Evolutionary conservation across 2,797 vertebrate species (phyloP).

Genomic region (Diceros bicornis): DNA sequence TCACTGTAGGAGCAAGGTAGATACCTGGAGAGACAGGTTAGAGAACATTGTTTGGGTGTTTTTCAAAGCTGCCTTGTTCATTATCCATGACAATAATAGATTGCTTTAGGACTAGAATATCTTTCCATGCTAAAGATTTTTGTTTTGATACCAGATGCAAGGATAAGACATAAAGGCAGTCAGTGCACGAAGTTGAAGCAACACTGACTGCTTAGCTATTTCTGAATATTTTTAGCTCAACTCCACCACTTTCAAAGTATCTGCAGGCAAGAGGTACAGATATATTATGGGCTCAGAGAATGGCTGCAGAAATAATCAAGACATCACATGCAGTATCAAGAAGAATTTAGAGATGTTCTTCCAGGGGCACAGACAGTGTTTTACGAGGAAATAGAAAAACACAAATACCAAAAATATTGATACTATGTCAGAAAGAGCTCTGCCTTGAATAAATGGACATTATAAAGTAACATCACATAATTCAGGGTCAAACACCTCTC

Average conservation of each 20-base stretch:
- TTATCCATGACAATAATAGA: slow-evolving; percentile 74
- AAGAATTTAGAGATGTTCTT: slow-evolving; percentile 46
- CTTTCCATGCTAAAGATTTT: slow-evolving; percentile 71
- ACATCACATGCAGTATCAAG: slow-evolving; percentile 1
- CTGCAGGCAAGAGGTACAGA: slow-evolving; percentile 58
- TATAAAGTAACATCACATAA: not conserved
- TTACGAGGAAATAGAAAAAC: slow-evolving; percentile 59
- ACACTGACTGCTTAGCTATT: slow-evolving; percentile 48
- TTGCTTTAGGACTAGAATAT: slow-evolving; percentile 56
- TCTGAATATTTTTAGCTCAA: slow-evolving; percentile 79
- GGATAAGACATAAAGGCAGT: slow-evolving; percentile 70
- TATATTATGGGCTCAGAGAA: slow-evolving; percentile 52
- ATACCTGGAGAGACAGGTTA: slow-evolving; percentile 4
- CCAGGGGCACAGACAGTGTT: not conserved
- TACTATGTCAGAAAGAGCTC: slow-evolving; percentile 12
- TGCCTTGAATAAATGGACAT: not conserved
- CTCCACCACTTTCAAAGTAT: slow-evolving; percentile 68
- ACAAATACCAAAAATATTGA: slow-evolving; percentile 55
- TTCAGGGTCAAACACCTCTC: not conserved
- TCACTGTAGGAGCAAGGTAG: slow-evolving; percentile 11
- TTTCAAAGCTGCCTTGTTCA: slow-evolving; percentile 61
- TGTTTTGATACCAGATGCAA: slow-evolving; percentile 75
- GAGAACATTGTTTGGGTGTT: slow-evolving; percentile 12
- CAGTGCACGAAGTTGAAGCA: slow-evolving; percentile 56
- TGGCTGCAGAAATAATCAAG: slow-evolving; percentile 72